Evolutionary conservation across 2,888 invertebrate species (phyloP).

Genomic region (Tridacna crocea): DNA sequence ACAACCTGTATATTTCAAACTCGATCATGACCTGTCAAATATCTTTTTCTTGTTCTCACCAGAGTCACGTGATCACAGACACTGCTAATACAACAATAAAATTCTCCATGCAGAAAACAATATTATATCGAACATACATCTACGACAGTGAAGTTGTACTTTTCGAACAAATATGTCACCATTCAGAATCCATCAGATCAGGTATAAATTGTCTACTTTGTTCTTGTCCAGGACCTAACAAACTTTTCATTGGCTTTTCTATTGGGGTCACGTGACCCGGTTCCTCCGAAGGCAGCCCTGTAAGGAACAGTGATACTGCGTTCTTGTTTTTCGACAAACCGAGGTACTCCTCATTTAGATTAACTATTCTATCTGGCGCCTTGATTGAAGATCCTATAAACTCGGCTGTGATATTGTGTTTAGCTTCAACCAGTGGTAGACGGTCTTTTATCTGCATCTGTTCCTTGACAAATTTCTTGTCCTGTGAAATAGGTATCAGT

Average conservation of each 20-base stretch:
- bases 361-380: conserved; percentile 23
- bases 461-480: conserved; percentile 65
- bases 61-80: no score
- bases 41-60: neutral
- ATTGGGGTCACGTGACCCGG: conserved; percentile 18
- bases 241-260: conserved; percentile 24
- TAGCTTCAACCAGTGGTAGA: neutral
- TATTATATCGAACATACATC: no score
- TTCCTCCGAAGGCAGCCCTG: conserved; percentile 20
- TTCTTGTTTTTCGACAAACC: conserved; percentile 17
- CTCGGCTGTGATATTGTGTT: conserved; percentile 34
- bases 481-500: conserved; percentile 70
- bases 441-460: conserved; percentile 60
- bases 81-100: no score
- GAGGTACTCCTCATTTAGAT: conserved; percentile 40
- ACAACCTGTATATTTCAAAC: neutral
- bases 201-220: neutral
- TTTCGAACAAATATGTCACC: neutral
- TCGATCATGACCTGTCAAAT: neutral
- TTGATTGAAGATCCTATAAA: conserved; percentile 35
- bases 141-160: no score
- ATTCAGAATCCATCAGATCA: conserved; percentile 30
- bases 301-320: conserved; percentile 34
- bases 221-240: neutral
- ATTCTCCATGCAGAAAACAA: no score